Base-by-base conservation (phyloP, 1,140 invertebrate genomes). In the Trachymyrmex septentrionalis region DNA sequence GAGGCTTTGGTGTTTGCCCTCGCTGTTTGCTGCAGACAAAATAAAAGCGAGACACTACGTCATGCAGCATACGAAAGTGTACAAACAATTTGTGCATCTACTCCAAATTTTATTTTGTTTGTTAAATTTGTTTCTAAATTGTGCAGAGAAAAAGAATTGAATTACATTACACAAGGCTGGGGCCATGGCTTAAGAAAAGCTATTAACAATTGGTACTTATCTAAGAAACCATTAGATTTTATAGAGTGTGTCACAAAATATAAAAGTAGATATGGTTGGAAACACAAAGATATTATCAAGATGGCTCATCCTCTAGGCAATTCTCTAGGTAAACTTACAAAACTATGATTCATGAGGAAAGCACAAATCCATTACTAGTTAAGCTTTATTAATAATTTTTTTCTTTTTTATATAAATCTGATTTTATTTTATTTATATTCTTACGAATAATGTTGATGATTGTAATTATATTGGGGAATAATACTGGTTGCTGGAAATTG, bases 201-300 rank as follows among this genome's bases (percentile, higher is more conserved):
- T 72, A 94, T 97, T 3, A 94, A 94, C 55, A 94, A 95, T 3
- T 97, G 97, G 97, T 97, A 97, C 89, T 92, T 94, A 30, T 95
- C 90, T 1, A 96, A 96, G 86, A 93, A 96, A 30, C 95, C 96
- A 3, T 93, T 96, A 89, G 95, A 96, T 64, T 93, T 97, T 6
- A 96, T 96, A 2, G 95, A 96, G 88, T 96, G 96, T 75, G 94
- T 97, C 0, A 97, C 96, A 1, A 96, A 96, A 92, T 97, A 96
- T 48, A 95, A 95, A 86, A 95, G 96, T 2, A 95, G 96, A 88
- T 96, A 97, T 90, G 96, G 96, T 1, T 97, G 97, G 95, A 96
- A 96, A 2, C 97, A 98, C 92, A 96, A 96, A 86, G 97, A 97
- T 88, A 94, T 97, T 9, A 93, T 98, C 1, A 96, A 96, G 87